These are phyloP conservation scores for Auanema sp. DNA, from an alignment of 2,888 invertebrate species.

Conservation along the genomic window DNA sequence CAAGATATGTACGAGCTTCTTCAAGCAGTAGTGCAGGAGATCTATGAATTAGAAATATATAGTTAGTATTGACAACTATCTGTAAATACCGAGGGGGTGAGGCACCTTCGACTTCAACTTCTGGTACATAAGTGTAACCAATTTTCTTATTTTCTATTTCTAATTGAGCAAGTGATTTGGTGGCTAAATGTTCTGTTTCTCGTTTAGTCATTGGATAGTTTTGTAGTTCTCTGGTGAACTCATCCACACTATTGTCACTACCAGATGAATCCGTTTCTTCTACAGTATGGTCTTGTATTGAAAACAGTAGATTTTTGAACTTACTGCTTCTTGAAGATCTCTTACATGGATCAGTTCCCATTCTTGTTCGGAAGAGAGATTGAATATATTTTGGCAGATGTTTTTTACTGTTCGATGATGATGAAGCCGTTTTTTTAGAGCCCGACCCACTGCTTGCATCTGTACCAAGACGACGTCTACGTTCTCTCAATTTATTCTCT, in stretches of 20 bases:
- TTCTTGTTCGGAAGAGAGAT: constrained; percentile 60
- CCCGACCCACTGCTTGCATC: constrained; percentile 61
- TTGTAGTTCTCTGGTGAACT: constrained; percentile 61
- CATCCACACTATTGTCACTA: constrained; percentile 58
- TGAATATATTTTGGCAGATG: constrained; percentile 63
- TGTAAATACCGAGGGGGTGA: constrained; percentile 61
- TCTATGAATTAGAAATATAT: no score
- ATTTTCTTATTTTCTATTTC: constrained; percentile 37
- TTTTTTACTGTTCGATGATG: constrained; percentile 56
- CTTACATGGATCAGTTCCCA: constrained; percentile 63
- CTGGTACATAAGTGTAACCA: constrained; percentile 58
- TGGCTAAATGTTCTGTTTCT: constrained; percentile 52
- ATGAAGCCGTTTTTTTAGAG: constrained; percentile 63
- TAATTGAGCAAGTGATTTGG: constrained; percentile 40
- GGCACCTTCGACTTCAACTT: constrained; percentile 61
- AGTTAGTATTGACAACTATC: no score
- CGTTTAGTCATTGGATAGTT: constrained; percentile 60
- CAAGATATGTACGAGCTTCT: constrained; percentile 22
- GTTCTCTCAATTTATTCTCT: constrained; percentile 56
- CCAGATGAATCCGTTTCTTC: constrained; percentile 54
- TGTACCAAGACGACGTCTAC: constrained; percentile 58
- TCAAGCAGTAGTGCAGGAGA: no score
- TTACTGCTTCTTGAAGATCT: constrained; percentile 30
- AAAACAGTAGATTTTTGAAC: not conserved
- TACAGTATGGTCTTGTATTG: not conserved